Percentiles rank a stretch among this genome's conserved stretches.
phyloP scores from a whole-genome alignment of 2,888 invertebrate species.

The Eupithecia exiguata region DNA sequence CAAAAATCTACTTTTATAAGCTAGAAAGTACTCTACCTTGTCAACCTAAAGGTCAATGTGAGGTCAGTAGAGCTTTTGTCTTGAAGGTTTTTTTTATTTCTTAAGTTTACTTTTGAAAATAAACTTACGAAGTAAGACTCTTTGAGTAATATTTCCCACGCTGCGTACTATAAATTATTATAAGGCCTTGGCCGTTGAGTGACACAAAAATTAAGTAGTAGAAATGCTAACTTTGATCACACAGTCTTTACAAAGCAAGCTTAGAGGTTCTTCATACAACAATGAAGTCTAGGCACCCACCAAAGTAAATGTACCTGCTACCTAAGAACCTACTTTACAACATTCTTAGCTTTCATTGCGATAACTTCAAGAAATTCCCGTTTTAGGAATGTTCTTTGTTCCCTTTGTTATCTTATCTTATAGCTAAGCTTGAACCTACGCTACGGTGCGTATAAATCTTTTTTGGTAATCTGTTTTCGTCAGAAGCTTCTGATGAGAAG shows the following conservation, averaged over 20 bases:
- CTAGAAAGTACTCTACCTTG: background rate
- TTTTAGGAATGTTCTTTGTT: constrained; percentile 44
- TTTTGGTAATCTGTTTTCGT: constrained; percentile 28
- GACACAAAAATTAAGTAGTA: background rate
- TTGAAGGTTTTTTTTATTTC: background rate
- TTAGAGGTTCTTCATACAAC: background rate
- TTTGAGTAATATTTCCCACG: background rate
- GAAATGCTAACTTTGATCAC: background rate
- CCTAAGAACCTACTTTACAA: constrained; percentile 16
- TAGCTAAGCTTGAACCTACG: constrained; percentile 39
- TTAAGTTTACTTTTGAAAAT: background rate
- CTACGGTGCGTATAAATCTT: constrained; percentile 37
- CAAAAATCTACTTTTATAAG: background rate
- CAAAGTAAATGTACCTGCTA: background rate
- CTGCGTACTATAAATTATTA: background rate
- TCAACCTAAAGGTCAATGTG: background rate
- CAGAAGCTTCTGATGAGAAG: background rate
- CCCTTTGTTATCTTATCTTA: constrained; percentile 59
- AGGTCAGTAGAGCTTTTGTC: background rate
- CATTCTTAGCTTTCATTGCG: constrained; percentile 15
- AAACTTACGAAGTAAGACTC: background rate
- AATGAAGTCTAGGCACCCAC: background rate
- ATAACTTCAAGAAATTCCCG: constrained; percentile 36
- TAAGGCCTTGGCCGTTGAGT: background rate
- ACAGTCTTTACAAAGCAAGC: background rate